These are phyloP conservation scores for Drosophila siamana DNA, from an alignment of 2,888 invertebrate species.

Conservation along the genomic window DNA sequence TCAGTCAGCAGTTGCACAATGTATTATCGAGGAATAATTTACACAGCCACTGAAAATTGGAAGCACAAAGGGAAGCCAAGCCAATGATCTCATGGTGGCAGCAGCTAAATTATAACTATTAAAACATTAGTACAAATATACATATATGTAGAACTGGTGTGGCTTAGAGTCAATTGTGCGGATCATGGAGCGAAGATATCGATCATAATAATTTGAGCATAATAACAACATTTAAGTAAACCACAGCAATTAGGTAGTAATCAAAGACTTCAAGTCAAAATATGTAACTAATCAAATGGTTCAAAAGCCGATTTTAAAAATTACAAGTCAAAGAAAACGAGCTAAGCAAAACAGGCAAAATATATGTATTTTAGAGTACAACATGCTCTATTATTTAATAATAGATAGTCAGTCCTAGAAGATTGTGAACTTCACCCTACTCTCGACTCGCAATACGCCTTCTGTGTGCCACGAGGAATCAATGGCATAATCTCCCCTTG, in stretches of 20 bases:
- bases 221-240: neutral
- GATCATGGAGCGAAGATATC: neutral
- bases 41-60: neutral
- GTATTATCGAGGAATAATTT: neutral
- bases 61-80: neutral
- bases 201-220: neutral
- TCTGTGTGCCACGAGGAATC: neutral
- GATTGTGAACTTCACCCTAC: neutral
- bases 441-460: neutral
- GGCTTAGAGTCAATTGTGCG: neutral
- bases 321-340: no score
- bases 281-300: no score
- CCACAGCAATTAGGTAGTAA: neutral
- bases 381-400: no score
- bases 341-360: no score
- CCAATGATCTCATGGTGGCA: conserved; percentile 10
- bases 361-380: no score
- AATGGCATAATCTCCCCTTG: conserved; percentile 6
- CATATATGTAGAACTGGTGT: neutral
- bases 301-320: no score
- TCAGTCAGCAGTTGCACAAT: no score
- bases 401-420: no score
- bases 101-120: neutral
- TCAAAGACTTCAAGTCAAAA: neutral
- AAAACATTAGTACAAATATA: neutral